Base-by-base conservation (phyloP, 2,113 vertebrate species). In the Catharus bicknelli region DNA sequence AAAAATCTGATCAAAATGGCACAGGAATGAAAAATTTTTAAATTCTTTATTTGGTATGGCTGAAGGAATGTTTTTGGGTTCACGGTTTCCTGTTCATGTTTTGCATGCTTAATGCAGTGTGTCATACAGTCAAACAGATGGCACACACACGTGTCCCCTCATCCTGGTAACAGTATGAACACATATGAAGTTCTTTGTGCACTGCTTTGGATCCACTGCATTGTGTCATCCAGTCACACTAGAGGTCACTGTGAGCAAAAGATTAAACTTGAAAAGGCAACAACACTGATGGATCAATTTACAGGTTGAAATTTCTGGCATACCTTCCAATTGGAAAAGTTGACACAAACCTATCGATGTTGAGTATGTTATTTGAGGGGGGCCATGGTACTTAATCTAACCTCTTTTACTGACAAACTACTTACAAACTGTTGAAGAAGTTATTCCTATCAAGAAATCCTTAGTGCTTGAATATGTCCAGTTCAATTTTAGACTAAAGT, bases 201-300 rank as follows among this genome's bases (percentile, higher is more conserved):
- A 3, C 13, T 42, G 25, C 54, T 14, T 40, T 13, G 67, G 38
- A 51, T 22, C 7, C 45, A 18, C 38, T 5, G 17, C 29, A 4
- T 13, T 66, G 20, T 75, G 51, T 18, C 23, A 6, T 48, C 58
- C 55, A 7, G 25, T 74, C 69, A 63, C 94, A 64, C 94, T 95
- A 95, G 96, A 95, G 87, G 91, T 95, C 96, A 90, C 93, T 96
- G 55, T 59, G 25, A 91, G 61, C 91, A 77, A 88, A 93, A 83
- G 55, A 74, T 76, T 63, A 19, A 30, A 25, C 27, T 70, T 72
- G 58, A 10, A 57, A 70, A 88, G 20, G 36, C 16, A 72, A 38
- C 15, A 72, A n/a, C 12, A 15, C 13, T 2, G 14, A 42, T 6
- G 20, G n/a, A n/a, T 79, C 7, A 3, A 50, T 20, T n/a, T 42